Evolutionary conservation across 2,888 invertebrate genomes (phyloP), one percentile per base, ranked within the genome.

Genomic region (Euphydryas editha): DNA sequence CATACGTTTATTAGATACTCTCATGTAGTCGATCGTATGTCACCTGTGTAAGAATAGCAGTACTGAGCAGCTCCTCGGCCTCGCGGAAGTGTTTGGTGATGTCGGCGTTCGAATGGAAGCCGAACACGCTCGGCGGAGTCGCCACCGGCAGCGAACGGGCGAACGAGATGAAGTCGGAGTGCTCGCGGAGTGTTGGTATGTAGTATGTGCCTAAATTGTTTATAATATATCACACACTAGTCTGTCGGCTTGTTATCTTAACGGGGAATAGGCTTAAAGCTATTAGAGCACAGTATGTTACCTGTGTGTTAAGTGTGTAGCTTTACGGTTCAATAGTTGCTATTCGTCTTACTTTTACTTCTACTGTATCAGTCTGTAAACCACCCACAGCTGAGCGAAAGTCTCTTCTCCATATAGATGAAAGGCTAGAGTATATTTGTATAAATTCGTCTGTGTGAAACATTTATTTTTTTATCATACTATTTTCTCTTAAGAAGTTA

Each of bases 31-130:
- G 24, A 5, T 18, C 7, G 17, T 5, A 36, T 21, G 39, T 73
- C 96, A 76, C 97, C 95, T 97, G 97, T 15, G 97, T 97, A 7
- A 96, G 85, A 63, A 97, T 86, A 15, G 95, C 95, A 17, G 95
- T 97, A 65, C 92, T 86, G 65, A 98, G 95, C 63, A 99, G 81
- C 68, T 96, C 94, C 75, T 95, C 94, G 0, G 97, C 97, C 82
- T 98, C 98, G 76, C 96, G 95, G 84, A 97, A 96, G 84, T 98
- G 98, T 83, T 98, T 97, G 78, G 97, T 96, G 77, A 98, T 97
- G 79, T 98, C 98, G 0, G 98, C 98, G 88, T 98, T 98, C 67
- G 97, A 95, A 84, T 98, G 96, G 94, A 98, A 97, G 13, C 98
- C 98, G 87, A 98, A 98, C 47, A 98, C 96, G 69, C 95, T 95